Percentiles rank a stretch among this genome's conserved stretches.
Conservation (phyloP, 2,113 vertebrate species). For the Ammodramus savannarum region DNA sequence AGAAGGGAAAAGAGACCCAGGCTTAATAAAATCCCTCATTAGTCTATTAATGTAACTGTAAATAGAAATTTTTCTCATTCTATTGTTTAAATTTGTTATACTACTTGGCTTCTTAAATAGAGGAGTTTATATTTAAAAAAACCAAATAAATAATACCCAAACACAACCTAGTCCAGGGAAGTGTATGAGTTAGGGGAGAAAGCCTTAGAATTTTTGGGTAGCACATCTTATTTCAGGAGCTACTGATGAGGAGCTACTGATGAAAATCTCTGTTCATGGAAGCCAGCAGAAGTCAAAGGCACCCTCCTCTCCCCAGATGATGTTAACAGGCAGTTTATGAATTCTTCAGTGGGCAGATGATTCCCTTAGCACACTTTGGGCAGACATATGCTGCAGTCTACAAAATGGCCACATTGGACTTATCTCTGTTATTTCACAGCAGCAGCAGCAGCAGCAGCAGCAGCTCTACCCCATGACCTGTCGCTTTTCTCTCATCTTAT, state of each 20-base stretch:
- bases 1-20: background rate
- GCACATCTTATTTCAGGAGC: background rate
- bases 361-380: rapidly evolving
- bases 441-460: background rate
- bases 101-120: background rate
- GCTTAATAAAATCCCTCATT: background rate
- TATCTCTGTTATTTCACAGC: background rate
- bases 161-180: background rate
- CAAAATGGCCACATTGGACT: background rate
- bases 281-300: background rate
- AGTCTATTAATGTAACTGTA: background rate
- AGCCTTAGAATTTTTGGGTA: background rate
- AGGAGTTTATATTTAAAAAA: background rate
- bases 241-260: background rate
- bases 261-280: background rate
- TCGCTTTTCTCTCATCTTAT: rapidly evolving
- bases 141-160: background rate
- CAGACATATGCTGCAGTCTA: background rate
- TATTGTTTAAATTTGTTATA: background rate
- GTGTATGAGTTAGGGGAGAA: background rate
- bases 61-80: background rate
- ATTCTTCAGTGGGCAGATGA: background rate
- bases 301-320: background rate
- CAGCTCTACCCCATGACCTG: background rate
- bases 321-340: background rate